Evolutionary conservation across 2,113 vertebrate species (phyloP), one percentile per base, ranked within the genome.

Genomic region (Grantiella picta): DNA sequence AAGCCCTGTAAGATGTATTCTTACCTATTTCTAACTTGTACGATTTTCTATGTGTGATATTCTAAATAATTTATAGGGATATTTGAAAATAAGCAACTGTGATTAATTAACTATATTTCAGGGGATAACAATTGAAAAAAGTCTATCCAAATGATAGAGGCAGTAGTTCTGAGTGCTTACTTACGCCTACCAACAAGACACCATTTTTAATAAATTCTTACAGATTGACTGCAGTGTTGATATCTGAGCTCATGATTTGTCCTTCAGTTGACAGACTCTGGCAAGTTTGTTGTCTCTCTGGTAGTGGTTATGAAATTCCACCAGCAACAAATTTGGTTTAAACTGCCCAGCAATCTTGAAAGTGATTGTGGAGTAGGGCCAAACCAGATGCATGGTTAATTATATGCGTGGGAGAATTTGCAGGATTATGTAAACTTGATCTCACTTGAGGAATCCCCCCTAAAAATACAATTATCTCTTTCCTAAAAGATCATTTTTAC

Each of bases 1-100:
- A 98, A 94, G 98, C 98, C 22, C 96, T 99, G 99, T 99, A 98
- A 98, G 96, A 84, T 77, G 18, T 18, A 52, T 64, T 95, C 19
- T 31, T 89, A 10, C 0, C 1, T 86, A 45, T 88, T 94, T 72
- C 54, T 82, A 59, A 29, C 27, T 92, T 56, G 8, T 2, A 27
- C 13, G 31, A 18, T 87, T 77, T 33, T 16, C 10, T 10, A 7
- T 77, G 9, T 76, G 59, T 72, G 61, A 14, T 82, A 33, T 47
- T 44, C 10, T 38, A 54, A 27, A 54, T 91, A 63, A 60, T 71
- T 38, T 65, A 20, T 13, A 24, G 28, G 14, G 47, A 49, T 45
- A 63, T 61, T 86, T 89, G 31, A 73, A 82, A 72, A 54, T 25
- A 65, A 33, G 47, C 27, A 82, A 36, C 20, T 31, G 8, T 31